Evolutionary conservation across 2,888 invertebrate species (phyloP), one percentile per base, ranked within the genome.

Genomic region (Cyaniris semiargus): DNA sequence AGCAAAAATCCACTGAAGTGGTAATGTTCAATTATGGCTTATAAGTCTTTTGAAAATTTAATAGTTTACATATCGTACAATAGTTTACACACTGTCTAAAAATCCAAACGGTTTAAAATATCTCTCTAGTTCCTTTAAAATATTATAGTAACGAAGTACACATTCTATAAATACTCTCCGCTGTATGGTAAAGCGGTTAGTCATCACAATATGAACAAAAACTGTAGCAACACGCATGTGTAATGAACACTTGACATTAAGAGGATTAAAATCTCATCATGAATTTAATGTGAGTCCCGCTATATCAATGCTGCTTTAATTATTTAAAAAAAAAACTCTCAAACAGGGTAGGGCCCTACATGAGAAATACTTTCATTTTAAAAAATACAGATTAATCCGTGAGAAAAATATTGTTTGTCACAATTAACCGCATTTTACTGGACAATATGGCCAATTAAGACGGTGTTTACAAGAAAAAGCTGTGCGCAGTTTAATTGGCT

Each of bases 381-480:
- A 66, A 66, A 23, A 60, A 66, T 27, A 66, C 66, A 66, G 27
- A 15, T 15, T 27, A 66, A 27, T 66, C 27, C 27, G 66, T 27
- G 66, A 66, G 66, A 66, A 66, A 66, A 27, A 66, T 66, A 66
- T 27, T 1, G 10, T 66, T 27, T 27, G 13, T 66, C 15, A 66
- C 66, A 66, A 66, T 66, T 27, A 66, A 27, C 27, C 27, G 27
- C 66, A 66, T 66, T 66, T 66, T 27, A 27, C 15, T 5, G 6
- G 66, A 66, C 66, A 66, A 66, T 66, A 66, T 66, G 27, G 66
- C 66, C 66, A 66, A 66, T 27, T 66, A 66, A 66, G 27, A 66
- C 66, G 3, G 3, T 66, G 27, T 66, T 66, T 66, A 27, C 66
- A 66, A 66, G 66, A 60, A 60, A 23, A 4, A 60, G 60, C 60